These are phyloP conservation scores for Pituophis catenifer DNA, from an alignment of 2,113 vertebrate species.

Conservation along the genomic window DNA sequence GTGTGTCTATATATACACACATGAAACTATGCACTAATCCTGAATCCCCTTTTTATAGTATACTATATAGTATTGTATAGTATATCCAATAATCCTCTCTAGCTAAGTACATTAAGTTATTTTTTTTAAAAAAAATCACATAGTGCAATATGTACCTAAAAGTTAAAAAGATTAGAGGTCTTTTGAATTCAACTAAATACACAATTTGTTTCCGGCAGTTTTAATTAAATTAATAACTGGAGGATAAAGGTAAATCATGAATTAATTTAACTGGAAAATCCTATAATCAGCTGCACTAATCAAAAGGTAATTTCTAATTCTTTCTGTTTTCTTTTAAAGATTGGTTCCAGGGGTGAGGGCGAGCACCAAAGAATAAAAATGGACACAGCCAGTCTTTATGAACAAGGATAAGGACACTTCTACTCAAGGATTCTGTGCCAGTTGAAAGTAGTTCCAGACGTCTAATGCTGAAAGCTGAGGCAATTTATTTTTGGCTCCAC, in stretches of 20 bases:
- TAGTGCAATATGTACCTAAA: neutral
- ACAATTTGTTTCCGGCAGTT: neutral
- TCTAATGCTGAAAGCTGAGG: neutral
- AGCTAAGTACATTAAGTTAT: neutral
- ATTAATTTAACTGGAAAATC: neutral
- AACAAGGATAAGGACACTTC: neutral
- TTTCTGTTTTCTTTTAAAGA: neutral
- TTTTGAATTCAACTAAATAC: neutral
- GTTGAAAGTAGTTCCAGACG: neutral
- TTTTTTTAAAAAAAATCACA: neutral
- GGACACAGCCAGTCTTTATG: neutral
- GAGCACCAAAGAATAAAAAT: neutral
- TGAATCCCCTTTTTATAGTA: neutral
- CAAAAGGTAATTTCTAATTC: neutral
- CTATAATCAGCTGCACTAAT: neutral
- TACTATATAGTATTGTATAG: neutral
- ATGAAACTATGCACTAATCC: neutral
- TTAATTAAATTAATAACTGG: neutral
- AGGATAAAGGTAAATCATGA: neutral
- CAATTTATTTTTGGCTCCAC: neutral
- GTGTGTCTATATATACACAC: neutral
- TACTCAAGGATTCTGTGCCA: neutral
- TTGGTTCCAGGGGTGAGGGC: neutral
- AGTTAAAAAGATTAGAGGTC: neutral
- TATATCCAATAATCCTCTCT: neutral